Evolutionary conservation across 37 sponge, comb jelly and placozoan species (phyloP).

Genomic region (Beroe forskalii): DNA sequence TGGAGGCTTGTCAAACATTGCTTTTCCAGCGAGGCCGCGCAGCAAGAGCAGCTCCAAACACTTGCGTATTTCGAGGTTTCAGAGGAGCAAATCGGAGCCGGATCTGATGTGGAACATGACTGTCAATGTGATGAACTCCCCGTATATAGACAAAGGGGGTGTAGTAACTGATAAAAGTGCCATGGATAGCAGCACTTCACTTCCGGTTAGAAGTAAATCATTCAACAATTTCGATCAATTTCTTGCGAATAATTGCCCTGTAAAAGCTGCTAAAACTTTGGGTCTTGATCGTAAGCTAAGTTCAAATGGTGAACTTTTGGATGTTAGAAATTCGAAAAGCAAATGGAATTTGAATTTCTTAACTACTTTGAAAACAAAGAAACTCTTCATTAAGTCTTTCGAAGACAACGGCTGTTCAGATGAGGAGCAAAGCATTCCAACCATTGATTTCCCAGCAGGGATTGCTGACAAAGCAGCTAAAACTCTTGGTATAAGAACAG

Average conservation of each 20-base stretch:
- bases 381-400: background rate
- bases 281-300: background rate
- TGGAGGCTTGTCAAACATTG: too few relatives aligned
- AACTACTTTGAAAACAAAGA: background rate
- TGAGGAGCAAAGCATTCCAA: background rate
- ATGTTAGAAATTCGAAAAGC: background rate
- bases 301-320: background rate
- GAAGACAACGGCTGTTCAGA: background rate
- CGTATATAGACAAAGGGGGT: too few relatives aligned
- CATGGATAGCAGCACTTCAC: background rate
- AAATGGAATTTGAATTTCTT: background rate
- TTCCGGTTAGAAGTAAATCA: background rate
- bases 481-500: constrained; percentile 5
- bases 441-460: background rate
- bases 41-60: too few relatives aligned
- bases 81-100: constrained; percentile 12
- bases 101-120: too few relatives aligned
- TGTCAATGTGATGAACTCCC: too few relatives aligned
- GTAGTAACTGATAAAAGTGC: background rate
- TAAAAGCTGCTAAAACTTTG: background rate
- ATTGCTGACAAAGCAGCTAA: constrained; percentile 19
- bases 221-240: background rate
- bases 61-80: too few relatives aligned
- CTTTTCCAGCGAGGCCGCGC: too few relatives aligned
- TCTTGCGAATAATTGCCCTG: background rate